These are phyloP conservation scores for Pantala flavescens DNA, from an alignment of 1,140 invertebrate genomes.

Conservation along the genomic window DNA sequence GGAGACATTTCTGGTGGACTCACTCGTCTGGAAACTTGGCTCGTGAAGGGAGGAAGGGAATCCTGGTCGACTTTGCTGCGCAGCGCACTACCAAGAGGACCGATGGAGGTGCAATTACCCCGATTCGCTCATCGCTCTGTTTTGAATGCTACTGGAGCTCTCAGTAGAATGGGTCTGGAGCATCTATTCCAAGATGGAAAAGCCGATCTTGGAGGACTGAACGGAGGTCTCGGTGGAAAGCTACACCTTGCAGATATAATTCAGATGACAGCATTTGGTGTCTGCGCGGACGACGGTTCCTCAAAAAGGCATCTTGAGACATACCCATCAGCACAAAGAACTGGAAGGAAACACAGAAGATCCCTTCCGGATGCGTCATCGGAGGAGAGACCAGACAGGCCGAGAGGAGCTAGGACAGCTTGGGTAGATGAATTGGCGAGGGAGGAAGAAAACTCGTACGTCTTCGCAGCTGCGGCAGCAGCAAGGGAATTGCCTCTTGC, in stretches of 20 bases:
- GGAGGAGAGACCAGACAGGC: neutral
- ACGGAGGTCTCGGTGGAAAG: constrained; percentile 51
- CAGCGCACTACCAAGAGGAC: neutral
- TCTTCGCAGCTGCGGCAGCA: constrained; percentile 16
- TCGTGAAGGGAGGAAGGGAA: constrained; percentile 13
- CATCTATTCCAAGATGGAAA: constrained; percentile 59
- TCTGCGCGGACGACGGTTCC: constrained; percentile 43
- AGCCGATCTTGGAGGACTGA: constrained; percentile 68
- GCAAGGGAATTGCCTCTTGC: constrained; percentile 43
- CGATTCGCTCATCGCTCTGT: constrained; percentile 70
- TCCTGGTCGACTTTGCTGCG: constrained; percentile 3
- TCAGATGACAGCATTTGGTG: constrained; percentile 57
- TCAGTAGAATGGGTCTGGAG: constrained; percentile 67
- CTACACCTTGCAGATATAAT: constrained; percentile 63
- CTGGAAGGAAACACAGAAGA: neutral
- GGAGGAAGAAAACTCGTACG: constrained; percentile 36
- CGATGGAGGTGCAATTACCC: constrained; percentile 40
- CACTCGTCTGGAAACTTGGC: constrained; percentile 21
- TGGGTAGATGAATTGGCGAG: constrained; percentile 27
- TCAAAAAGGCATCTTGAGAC: constrained; percentile 12
- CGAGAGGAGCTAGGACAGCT: constrained; percentile 23
- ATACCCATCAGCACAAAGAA: constrained; percentile 12
- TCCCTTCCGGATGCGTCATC: neutral
- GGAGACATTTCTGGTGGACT: constrained; percentile 24
- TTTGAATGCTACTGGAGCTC: constrained; percentile 61